Percentiles rank a stretch among this genome's conserved stretches.
phyloP scores from a whole-genome alignment of 2,888 invertebrate genomes.

The Acanthosepion pharaonis region DNA sequence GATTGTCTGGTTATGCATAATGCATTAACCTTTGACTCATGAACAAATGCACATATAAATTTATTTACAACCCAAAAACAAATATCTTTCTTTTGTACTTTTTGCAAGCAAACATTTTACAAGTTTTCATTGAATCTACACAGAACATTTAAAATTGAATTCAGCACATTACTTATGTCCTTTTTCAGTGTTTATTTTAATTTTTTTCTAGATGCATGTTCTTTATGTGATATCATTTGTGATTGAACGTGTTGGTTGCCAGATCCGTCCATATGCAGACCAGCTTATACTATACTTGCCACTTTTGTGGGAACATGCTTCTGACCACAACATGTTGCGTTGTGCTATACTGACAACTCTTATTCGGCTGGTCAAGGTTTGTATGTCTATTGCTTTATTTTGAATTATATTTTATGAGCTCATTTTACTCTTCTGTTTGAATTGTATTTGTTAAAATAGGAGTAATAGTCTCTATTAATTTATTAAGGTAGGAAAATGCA shows the following conservation, averaged over 20 bases:
- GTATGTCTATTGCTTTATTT: neutral
- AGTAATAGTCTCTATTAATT: neutral
- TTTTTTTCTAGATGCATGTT: conserved; percentile 84
- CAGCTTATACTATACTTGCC: conserved; percentile 88
- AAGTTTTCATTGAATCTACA: too few species aligned
- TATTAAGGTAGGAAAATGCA: too few species aligned
- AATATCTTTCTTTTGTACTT: too few species aligned
- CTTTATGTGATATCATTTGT: conserved; percentile 91
- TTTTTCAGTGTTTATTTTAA: conserved; percentile 48
- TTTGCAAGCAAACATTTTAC: too few species aligned
- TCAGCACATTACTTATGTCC: too few species aligned
- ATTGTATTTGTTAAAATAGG: neutral
- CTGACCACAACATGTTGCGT: conserved; percentile 89
- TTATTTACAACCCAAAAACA: too few species aligned
- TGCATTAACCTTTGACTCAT: too few species aligned
- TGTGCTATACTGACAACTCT: conserved; percentile 92
- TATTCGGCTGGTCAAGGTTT: conserved; percentile 86
- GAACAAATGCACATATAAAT: too few species aligned
- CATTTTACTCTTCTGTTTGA: neutral
- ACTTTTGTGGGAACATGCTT: conserved; percentile 89
- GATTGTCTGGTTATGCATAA: too few species aligned
- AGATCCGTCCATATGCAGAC: conserved; percentile 81
- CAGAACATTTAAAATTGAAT: too few species aligned
- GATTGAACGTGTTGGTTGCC: conserved; percentile 87
- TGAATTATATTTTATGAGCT: neutral